Evolutionary conservation across 2,797 vertebrate genomes (phyloP).

Genomic region (Smutsia temminckii): DNA sequence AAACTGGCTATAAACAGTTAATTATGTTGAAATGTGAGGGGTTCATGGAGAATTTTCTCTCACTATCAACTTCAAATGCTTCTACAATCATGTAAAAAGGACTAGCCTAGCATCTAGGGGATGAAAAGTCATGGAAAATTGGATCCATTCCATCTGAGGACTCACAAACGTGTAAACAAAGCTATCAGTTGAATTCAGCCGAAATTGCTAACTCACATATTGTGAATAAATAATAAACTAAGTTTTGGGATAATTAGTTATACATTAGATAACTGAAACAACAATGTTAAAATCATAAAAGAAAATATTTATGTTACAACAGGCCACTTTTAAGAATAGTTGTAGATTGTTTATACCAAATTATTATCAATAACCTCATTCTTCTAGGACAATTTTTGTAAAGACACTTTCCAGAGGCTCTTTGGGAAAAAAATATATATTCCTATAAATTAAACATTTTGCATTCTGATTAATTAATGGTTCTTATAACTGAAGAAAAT

Average conservation of each 20-base stretch:
- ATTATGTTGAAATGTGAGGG: neutral
- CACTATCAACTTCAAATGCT: neutral
- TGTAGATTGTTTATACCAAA: conserved; percentile 10
- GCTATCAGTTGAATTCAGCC: neutral
- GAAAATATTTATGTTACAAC: conserved; percentile 79
- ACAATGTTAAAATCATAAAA: conserved; percentile 65
- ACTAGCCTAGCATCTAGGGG: neutral
- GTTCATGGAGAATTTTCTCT: neutral
- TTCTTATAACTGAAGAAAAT: neutral
- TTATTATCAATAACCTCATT: neutral
- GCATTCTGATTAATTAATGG: neutral
- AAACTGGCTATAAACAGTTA: neutral
- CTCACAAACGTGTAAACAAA: neutral
- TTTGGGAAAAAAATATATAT: neutral
- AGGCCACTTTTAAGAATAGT: conserved; percentile 59
- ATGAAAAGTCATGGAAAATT: neutral
- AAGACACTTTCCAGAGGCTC: neutral
- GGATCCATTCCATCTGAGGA: neutral
- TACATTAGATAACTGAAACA: neutral
- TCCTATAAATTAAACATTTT: neutral
- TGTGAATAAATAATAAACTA: neutral
- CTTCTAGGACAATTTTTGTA: neutral
- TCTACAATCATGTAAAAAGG: neutral
- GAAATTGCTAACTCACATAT: neutral
- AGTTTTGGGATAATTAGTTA: neutral